phyloP scores from a whole-genome alignment of 2,113 vertebrate genomes.

The Callithrix jacchus region DNA sequence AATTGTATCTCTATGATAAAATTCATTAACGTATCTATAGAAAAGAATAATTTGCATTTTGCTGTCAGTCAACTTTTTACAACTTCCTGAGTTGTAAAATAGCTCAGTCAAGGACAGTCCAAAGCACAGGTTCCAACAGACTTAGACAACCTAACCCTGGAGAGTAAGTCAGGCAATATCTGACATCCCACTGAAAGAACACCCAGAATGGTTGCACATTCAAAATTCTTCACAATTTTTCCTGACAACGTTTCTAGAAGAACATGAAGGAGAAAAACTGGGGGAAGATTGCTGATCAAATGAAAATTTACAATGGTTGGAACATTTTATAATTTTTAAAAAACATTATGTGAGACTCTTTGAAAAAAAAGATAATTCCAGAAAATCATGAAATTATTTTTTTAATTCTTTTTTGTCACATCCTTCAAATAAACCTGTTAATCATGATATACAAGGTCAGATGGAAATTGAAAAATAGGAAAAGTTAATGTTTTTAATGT shows the following conservation, averaged over 20 bases:
- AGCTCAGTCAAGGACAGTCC: not conserved
- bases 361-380: not conserved
- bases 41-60: conserved; percentile 26
- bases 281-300: not conserved
- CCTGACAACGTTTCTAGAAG: not conserved
- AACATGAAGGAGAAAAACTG: not conserved
- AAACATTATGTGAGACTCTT: not conserved
- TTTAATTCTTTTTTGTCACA: not conserved
- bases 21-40: not conserved
- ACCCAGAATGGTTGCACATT: not conserved
- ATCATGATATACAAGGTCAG: not conserved
- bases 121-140: not conserved
- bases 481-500: not conserved
- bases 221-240: not conserved
- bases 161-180: not conserved
- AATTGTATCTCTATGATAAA: not conserved
- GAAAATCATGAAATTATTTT: not conserved
- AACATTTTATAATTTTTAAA: not conserved
- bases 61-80: not conserved
- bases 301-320: not conserved
- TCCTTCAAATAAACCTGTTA: not conserved
- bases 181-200: not conserved
- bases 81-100: not conserved
- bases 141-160: not conserved
- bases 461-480: not conserved